Evolutionary conservation across 1,140 invertebrate species (phyloP), one percentile per base, ranked within the genome.

Genomic region (Nebria ingens): DNA sequence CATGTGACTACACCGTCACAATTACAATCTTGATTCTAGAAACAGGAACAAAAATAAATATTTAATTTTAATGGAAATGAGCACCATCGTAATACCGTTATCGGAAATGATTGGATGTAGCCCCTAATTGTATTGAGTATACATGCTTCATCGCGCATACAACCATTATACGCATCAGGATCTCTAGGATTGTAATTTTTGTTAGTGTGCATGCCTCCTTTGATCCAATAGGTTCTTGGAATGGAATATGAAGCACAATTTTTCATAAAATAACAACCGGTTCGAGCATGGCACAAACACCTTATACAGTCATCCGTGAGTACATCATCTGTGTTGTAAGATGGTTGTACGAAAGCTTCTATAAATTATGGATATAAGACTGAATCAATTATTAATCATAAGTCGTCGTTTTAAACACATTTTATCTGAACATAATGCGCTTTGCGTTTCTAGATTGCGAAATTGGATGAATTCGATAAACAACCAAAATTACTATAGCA

Each of bases 251-350:
- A 12, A 4, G 40, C 40, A 45, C 40, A 45, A 17, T 45, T 45
- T 45, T 17, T 45, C 40, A 45, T 45, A 17, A 45, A 45, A 45
- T 11, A 45, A 45, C 40, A 45, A 6, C 40, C 40, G 17, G 40
- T 12, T 17, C 40, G 6, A 4, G 9, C 15, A 17, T 45, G 40
- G 40, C 40, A 45, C 4, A 45, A 12, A 17, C 40, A 45, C 17
- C 40, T 9, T 45, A 45, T 12, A 17, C 40, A 45, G 9, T 6
- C n/a, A n/a, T n/a, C n/a, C n/a, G n/a, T n/a, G n/a, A n/a, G n/a
- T n/a, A n/a, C n/a, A n/a, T n/a, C n/a, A n/a, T n/a, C n/a, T n/a
- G n/a, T n/a, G n/a, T n/a, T n/a, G n/a, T n/a, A n/a, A n/a, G n/a
- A n/a, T n/a, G n/a, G n/a, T n/a, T n/a, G n/a, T n/a, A n/a, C n/a